A percentile compares a stretch with the other conserved stretches of the same genome.
phyloP scores from a whole-genome alignment of 2,888 invertebrate genomes.

The Xestia sexstrigata region DNA sequence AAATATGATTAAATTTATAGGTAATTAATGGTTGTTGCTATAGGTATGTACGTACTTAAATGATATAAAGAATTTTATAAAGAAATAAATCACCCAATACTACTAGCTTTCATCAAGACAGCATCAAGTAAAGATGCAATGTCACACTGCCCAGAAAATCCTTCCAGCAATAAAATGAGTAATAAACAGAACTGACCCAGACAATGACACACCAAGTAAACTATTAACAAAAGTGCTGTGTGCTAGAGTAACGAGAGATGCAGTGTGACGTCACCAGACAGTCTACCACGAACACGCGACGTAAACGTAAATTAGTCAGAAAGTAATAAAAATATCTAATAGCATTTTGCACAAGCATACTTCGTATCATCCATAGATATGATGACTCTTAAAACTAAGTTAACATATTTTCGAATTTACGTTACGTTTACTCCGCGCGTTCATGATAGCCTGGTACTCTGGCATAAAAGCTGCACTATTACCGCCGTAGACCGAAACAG shows the following conservation, averaged over 20 bases:
- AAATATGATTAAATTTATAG: not conserved
- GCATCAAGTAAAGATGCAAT: not conserved
- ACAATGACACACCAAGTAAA: conserved; percentile 38
- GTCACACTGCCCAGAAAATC: conserved; percentile 7
- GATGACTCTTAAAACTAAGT: not conserved
- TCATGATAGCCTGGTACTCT: conserved; percentile 20
- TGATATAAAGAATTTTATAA: not conserved
- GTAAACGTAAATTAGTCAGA: not conserved
- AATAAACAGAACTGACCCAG: conserved; percentile 50
- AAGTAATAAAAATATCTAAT: not conserved
- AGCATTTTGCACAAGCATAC: not conserved
- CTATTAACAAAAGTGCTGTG: conserved; percentile 40
- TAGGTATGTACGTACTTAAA: not conserved
- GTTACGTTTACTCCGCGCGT: not conserved
- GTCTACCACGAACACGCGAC: not conserved
- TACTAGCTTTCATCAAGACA: too few relatives aligned
- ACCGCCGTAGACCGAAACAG: conserved; percentile 75
- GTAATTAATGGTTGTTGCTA: not conserved
- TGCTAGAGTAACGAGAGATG: conserved; percentile 28
- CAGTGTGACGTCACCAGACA: conserved; percentile 61
- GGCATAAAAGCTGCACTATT: conserved; percentile 66
- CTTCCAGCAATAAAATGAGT: conserved; percentile 15
- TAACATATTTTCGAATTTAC: not conserved
- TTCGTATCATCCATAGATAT: not conserved
- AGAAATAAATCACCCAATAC: not conserved